Percentiles rank a stretch among this genome's conserved stretches.
These are phyloP conservation scores for Macrophya annulata DNA, from an alignment of 2,888 invertebrate species.

Conservation along the genomic window DNA sequence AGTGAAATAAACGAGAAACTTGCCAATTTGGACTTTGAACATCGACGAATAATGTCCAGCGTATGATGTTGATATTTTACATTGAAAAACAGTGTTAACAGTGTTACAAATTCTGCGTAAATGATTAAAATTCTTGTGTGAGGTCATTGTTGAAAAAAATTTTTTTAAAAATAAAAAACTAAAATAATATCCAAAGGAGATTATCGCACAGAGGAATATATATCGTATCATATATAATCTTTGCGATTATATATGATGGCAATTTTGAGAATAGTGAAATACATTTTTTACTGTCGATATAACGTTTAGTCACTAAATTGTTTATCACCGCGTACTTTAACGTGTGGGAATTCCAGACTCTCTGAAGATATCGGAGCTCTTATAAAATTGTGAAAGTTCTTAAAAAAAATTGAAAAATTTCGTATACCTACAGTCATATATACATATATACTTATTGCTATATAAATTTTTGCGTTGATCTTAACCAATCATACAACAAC, in stretches of 20 bases:
- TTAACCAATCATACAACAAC: not conserved
- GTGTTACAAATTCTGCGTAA: not conserved
- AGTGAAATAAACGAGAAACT: not conserved
- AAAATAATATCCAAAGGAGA: not conserved
- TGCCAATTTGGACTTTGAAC: not conserved
- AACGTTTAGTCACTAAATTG: not conserved
- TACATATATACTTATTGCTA: not conserved
- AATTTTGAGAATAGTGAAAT: not conserved
- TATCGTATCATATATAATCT: not conserved
- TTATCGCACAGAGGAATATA: not conserved
- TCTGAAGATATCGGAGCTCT: not conserved
- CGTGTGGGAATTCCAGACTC: not conserved
- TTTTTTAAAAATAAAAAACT: too few relatives aligned
- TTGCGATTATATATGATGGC: not conserved
- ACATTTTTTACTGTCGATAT: not conserved
- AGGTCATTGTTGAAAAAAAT: not conserved
- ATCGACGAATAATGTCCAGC: not conserved
- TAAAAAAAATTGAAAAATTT: not conserved
- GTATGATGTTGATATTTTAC: not conserved
- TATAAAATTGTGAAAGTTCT: not conserved
- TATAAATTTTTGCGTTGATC: constrained; percentile 17
- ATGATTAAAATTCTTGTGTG: not conserved
- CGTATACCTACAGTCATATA: not conserved
- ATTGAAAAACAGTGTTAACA: not conserved
- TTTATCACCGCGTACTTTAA: not conserved